Percentiles rank a stretch among this genome's conserved stretches.
Conservation (phyloP, 2,113 vertebrate species). For the Orientallactaga bullata region DNA sequence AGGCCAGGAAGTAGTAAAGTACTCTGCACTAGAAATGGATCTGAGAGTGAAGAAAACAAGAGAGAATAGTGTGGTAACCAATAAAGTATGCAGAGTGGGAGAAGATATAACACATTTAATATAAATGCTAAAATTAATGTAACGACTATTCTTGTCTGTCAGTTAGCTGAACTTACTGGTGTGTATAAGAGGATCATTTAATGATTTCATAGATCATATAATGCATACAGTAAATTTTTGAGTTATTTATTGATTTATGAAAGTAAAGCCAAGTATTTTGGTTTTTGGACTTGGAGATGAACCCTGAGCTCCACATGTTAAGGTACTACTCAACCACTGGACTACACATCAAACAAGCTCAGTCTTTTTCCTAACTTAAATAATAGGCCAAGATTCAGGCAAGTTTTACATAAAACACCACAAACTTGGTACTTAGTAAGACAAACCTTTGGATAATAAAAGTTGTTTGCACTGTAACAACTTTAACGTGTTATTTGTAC, state of each 20-base stretch:
- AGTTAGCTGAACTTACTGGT: background rate
- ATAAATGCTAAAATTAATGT: background rate
- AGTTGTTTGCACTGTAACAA: background rate
- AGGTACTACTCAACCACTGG: background rate
- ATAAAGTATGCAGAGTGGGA: background rate
- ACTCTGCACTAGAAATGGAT: background rate
- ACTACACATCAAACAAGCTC: background rate
- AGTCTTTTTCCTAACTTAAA: slow-evolving; percentile 35
- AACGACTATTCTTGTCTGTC: background rate
- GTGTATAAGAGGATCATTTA: background rate
- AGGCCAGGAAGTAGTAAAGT: background rate
- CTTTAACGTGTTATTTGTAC: background rate
- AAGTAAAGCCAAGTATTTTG: slow-evolving; percentile 41
- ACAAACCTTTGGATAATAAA: background rate
- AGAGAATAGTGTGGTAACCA: background rate
- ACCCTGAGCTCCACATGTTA: background rate
- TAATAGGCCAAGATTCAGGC: background rate
- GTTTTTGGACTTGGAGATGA: background rate
- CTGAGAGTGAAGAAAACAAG: background rate
- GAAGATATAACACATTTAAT: background rate
- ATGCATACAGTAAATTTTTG: background rate
- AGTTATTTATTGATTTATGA: background rate
- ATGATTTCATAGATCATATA: background rate
- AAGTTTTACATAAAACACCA: slow-evolving; percentile 40
- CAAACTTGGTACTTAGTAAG: background rate